Base-by-base conservation (phyloP, 2,888 invertebrate genomes). In the Eucera pruinosa region DNA sequence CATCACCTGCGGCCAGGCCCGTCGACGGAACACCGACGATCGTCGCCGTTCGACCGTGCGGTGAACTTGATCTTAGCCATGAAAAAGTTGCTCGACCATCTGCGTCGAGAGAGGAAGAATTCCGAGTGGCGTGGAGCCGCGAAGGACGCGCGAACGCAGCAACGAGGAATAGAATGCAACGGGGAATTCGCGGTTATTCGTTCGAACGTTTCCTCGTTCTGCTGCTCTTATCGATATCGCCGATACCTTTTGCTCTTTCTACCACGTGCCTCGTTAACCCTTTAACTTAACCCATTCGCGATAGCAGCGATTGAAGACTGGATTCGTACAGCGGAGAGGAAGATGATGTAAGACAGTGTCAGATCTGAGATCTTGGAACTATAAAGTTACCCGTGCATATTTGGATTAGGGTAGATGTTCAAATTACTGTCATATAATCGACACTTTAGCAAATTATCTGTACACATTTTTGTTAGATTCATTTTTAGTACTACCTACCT, bases 81-180 rank as follows among this genome's bases (percentile, higher is more conserved):
- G 69, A 78, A 83, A 82, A 84, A 85, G 72, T 73, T 65, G 70
- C 60, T 41, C 36, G 78, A 48, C 84, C 83, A 82, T 82, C 74
- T 76, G 69, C 48, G 64, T 57, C 50, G 43, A 47, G 55, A 41
- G 45, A 68, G 47, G 68, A 62, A 33, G 77, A 64, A 78, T 70
- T 65, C 57, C 71, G 18, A 73, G 61, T 45, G 36, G 57, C 27
- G 43, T 33, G 45, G 23, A 55, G 7, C 23, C 61, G 43, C 52
- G 73, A 64, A 58, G 43, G 48, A 71, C 70, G 43, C 20, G 33
- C 57, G 57, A 41, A 1, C 18, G n/a, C n/a, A n/a, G 5, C 27
- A 15, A 18, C 25, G 2, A 20, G 9, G 25, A 23, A 33, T 48
- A 52, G 23, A 60, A 57, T 36, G 74, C 68, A 30, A 55, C 47